Evolutionary conservation across 2,113 vertebrate species (phyloP), one percentile per base, ranked within the genome.

Genomic region (Vireo altiloquus): DNA sequence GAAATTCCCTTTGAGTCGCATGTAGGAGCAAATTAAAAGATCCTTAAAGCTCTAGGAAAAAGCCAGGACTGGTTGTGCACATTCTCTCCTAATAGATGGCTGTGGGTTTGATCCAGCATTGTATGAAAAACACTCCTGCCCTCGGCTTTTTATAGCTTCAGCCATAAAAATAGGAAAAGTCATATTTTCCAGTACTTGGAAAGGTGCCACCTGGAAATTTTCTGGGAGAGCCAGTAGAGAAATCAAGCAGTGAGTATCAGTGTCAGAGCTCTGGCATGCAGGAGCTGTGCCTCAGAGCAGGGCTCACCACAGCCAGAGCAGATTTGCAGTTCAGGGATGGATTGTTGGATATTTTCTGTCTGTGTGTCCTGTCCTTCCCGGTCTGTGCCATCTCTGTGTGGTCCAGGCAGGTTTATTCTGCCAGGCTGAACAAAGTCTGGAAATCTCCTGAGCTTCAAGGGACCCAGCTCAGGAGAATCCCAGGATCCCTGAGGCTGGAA

Each of bases 211-310:
- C 27, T 63, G 81, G 52, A 89, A 21, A 40, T 59, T 50, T 70
- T 70, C 68, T 86, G 71, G 63, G 64, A 83, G 56, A 94, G 47
- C 89, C 90, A 70, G 50, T 61, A 16, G 77, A 77, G 94, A 89
- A 94, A 81, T 66, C 8, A 44, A 77, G 76, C 68, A 59, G 68
- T 37, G 63, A 60, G 10, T 66, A 17, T 81, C 47, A 6, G 22
- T 25, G 71, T 50, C 70, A 74, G 19, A 89, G 81, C 47, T 82
- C 47, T 89, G 82, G 44, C 11, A 4, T 12, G 28, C 64, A 37
- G 59, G 59, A 54, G 15, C 18, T 0, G 2, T 82, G 61, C 30
- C 44, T 37, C 37, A 23, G 53, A 37, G 12, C 37, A 72, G 56
- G 42, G 30, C 15, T 92, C 3, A 6, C 11, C 60, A 39, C 31